Base-by-base conservation (phyloP, 1,140 invertebrate species). In the Drosophila pallidifrons region DNA sequence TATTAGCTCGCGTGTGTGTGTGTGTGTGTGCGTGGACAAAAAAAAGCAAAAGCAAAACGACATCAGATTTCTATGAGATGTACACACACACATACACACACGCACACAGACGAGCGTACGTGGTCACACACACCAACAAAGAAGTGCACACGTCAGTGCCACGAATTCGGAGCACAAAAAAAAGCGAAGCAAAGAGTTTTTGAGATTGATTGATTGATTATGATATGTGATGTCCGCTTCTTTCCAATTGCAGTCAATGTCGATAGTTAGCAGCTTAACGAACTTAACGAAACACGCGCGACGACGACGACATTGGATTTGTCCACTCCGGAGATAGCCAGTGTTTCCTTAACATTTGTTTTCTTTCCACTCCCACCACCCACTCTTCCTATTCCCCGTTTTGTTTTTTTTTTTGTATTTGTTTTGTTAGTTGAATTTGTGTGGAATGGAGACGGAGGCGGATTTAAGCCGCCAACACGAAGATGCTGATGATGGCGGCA, bases 61-160 rank as follows among this genome's bases (percentile, higher is more conserved):
- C 16, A 55, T 15, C 8, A 54, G 15, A 2, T 63, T 64, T 41
- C 32, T 25, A 64, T 41, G 20, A 49, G 13, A 63, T 43, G 47
- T 43, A 54, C 51, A 51, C 63, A 28, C 38, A 47, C 60, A 52
- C 46, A 59, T 60, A 47, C 49, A 74, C 47, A 30, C 32, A 65
- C 46, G 54, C 58, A 16, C 32, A 69, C 30, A 59, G 30, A 32
- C 11, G 54, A 38, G 41, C 60, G 30, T 59, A 60, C 54, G 30
- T 59, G 54, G 47, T 55, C 63, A 74, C 63, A 11, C 57, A 69
- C 45, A 59, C 13, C 68, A 66, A 32, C 38, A 20, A 65, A 60
- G 66, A 79, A 75, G 78, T 82, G 82, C 82, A 87, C 82, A 87
- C 82, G 82, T 87, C 82, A 87, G 82, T 87, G 82, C 82, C 82